Conservation (phyloP, 1,140 invertebrate genomes). For the Aphis craccivora region DNA sequence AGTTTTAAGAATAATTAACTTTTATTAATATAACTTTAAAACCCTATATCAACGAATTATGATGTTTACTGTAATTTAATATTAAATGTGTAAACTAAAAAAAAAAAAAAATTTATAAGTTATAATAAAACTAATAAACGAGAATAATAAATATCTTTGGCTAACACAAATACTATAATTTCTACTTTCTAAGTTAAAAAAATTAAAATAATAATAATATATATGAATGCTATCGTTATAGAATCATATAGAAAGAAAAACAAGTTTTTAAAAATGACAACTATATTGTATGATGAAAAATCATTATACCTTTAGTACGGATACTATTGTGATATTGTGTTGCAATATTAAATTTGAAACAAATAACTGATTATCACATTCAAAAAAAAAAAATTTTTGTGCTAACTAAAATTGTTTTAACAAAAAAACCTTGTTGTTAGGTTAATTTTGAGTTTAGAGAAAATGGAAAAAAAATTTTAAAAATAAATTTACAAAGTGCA, state of each 20-base stretch:
- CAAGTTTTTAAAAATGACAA: background rate
- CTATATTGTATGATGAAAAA: no score
- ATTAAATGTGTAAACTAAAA: background rate
- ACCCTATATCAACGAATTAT: background rate
- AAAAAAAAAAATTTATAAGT: background rate
- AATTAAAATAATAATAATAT: background rate
- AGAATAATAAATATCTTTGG: background rate
- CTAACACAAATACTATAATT: background rate
- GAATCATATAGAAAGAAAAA: background rate
- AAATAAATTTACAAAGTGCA: no score
- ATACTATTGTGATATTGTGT: no score
- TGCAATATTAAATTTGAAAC: no score
- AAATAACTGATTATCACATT: no score
- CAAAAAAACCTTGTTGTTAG: no score
- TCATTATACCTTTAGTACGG: no score
- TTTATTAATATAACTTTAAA: conserved; percentile 19
- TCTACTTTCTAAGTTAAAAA: background rate
- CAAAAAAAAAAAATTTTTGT: no score
- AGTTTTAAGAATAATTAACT: background rate
- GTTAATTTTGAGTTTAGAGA: no score
- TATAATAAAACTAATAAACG: background rate
- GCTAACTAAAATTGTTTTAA: no score
- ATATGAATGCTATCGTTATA: background rate
- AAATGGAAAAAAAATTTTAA: no score
- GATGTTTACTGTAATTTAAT: background rate